Percentiles rank a stretch among this genome's conserved stretches.
phyloP scores from a whole-genome alignment of 1,140 invertebrate genomes.

The Lucilia cuprina region DNA sequence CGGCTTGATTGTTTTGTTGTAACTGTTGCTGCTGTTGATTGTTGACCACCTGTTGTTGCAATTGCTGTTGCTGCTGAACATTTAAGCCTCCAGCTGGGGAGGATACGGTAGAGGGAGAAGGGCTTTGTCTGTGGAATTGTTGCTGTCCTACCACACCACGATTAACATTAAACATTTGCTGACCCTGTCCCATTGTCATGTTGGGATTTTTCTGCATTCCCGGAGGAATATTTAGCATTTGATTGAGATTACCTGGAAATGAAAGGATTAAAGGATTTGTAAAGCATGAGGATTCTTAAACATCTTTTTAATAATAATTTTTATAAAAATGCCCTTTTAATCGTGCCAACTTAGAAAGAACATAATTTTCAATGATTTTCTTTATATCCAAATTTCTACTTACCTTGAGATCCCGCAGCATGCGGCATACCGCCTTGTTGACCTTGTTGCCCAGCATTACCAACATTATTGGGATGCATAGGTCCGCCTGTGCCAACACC shows the following conservation, averaged over 20 bases:
- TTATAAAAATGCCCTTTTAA: too few species aligned
- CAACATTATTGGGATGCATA: conserved; percentile 40
- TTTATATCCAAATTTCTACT: too few species aligned
- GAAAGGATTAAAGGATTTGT: too few species aligned
- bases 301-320: too few species aligned
- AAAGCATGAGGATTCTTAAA: too few species aligned
- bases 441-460: conserved; percentile 49
- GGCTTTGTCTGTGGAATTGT: conserved; percentile 67
- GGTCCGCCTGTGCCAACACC: conserved; percentile 36
- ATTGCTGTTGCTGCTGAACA: conserved; percentile 39
- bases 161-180: conserved; percentile 52
- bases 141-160: conserved; percentile 61
- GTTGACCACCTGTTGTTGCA: conserved; percentile 33
- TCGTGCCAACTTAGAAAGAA: too few species aligned
- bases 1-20: conserved; percentile 43
- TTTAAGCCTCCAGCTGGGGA: conserved; percentile 36
- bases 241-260: conserved; percentile 42
- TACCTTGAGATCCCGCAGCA: conserved; percentile 51
- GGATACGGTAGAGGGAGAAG: conserved; percentile 46
- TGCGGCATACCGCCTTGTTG: conserved; percentile 53
- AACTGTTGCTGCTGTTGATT: conserved; percentile 39
- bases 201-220: conserved; percentile 42
- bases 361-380: too few species aligned
- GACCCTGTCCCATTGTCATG: conserved; percentile 51
- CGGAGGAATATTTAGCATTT: conserved; percentile 58